A percentile compares a stretch with the other conserved stretches of the same genome.
Conservation (phyloP, 1,140 invertebrate genomes). For the Bombus difficillimus region DNA sequence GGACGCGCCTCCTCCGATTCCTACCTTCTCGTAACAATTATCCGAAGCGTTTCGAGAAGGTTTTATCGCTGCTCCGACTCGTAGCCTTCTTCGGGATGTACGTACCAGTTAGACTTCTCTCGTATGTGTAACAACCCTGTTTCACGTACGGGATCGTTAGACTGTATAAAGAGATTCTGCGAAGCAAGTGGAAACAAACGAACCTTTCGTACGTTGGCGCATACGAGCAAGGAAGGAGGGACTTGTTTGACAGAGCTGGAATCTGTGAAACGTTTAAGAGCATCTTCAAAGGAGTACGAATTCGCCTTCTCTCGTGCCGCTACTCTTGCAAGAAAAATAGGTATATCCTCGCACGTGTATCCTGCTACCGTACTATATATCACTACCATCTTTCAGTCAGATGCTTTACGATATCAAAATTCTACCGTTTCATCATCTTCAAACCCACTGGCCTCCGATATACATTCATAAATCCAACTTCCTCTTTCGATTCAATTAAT, state of each 20-base stretch:
- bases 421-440: background rate
- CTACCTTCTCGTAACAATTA: conserved; percentile 13
- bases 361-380: background rate
- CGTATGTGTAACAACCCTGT: conserved; percentile 10
- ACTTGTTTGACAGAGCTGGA: conserved; percentile 16
- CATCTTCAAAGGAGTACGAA: conserved; percentile 11
- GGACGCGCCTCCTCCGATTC: background rate
- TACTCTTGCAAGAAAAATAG: background rate
- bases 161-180: conserved; percentile 7
- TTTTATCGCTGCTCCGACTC: background rate
- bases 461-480: background rate
- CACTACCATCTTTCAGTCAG: background rate
- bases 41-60: background rate
- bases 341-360: background rate
- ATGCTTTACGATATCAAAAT: background rate
- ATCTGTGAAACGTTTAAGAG: conserved; percentile 28
- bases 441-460: background rate
- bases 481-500: background rate
- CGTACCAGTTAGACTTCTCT: background rate
- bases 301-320: background rate
- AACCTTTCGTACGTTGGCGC: background rate
- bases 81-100: background rate
- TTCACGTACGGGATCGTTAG: background rate
- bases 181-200: conserved; percentile 23
- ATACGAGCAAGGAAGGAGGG: background rate